Percentiles rank a stretch among this genome's conserved stretches.
phyloP scores from a whole-genome alignment of 2,888 invertebrate genomes.

The Ectobius pallidus region DNA sequence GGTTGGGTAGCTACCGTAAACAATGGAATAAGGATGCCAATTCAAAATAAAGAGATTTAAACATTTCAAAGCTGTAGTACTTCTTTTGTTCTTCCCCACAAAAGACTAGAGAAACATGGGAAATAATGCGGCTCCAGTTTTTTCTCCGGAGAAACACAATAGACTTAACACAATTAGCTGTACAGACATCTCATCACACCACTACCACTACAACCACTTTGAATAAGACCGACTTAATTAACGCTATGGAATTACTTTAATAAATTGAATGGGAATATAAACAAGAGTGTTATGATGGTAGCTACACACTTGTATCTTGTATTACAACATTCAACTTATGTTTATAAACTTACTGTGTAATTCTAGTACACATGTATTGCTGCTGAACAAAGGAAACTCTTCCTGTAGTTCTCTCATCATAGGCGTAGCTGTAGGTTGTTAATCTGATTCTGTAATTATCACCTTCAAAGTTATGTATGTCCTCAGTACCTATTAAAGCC shows the following conservation, averaged over 20 bases:
- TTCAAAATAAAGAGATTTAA: constrained; percentile 31
- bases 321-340: too few relatives aligned
- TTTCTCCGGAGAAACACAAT: not conserved
- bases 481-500: too few relatives aligned
- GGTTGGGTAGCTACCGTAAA: not conserved
- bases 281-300: too few relatives aligned
- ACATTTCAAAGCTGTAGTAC: constrained; percentile 25
- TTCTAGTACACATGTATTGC: too few relatives aligned
- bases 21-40: constrained; percentile 28
- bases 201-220: not conserved
- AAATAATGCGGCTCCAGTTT: constrained; percentile 1
- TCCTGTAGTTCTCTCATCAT: too few relatives aligned
- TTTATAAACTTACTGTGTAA: too few relatives aligned
- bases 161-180: constrained; percentile 16
- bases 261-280: constrained; percentile 4
- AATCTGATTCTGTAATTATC: too few relatives aligned
- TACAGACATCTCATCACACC: constrained; percentile 5
- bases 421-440: too few relatives aligned
- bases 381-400: too few relatives aligned
- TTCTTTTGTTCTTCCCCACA: constrained; percentile 10
- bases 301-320: too few relatives aligned
- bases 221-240: constrained; percentile 18
- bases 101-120: not conserved
- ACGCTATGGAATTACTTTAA: not conserved
- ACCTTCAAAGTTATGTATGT: too few relatives aligned